These are phyloP conservation scores for Carpatolechia fugitivella DNA, from an alignment of 2,888 invertebrate genomes.

Conservation along the genomic window DNA sequence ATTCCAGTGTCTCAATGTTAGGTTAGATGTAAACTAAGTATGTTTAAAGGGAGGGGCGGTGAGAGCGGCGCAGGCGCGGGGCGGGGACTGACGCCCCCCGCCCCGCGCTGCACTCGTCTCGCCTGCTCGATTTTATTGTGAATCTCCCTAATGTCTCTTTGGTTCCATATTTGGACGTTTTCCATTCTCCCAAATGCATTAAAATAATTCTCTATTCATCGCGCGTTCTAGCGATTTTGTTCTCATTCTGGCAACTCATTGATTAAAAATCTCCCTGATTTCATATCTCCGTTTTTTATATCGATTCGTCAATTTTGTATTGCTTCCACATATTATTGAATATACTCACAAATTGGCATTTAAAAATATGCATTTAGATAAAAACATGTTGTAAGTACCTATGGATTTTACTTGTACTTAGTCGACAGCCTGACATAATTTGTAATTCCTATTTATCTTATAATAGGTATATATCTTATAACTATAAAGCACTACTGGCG, in stretches of 20 bases:
- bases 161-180: slow-evolving; percentile 16
- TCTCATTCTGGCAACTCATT: no score
- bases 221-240: no score
- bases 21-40: slow-evolving; percentile 52
- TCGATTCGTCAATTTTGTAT: slow-evolving; percentile 55
- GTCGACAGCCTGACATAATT: background rate
- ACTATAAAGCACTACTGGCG: background rate
- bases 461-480: background rate
- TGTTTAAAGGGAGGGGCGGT: slow-evolving; percentile 20
- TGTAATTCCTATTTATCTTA: background rate
- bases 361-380: slow-evolving; percentile 13
- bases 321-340: slow-evolving; percentile 76
- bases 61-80: background rate
- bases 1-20: slow-evolving; percentile 51
- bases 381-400: slow-evolving; percentile 3
- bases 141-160: slow-evolving; percentile 25
- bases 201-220: slow-evolving; percentile 54
- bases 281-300: no score
- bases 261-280: no score
- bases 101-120: background rate
- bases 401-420: background rate
- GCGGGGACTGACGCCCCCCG: background rate
- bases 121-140: no score
- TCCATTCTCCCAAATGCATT: slow-evolving; percentile 50
- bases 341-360: slow-evolving; percentile 64